phyloP scores from a whole-genome alignment of 2,113 vertebrate species.

The Candoia aspera region DNA sequence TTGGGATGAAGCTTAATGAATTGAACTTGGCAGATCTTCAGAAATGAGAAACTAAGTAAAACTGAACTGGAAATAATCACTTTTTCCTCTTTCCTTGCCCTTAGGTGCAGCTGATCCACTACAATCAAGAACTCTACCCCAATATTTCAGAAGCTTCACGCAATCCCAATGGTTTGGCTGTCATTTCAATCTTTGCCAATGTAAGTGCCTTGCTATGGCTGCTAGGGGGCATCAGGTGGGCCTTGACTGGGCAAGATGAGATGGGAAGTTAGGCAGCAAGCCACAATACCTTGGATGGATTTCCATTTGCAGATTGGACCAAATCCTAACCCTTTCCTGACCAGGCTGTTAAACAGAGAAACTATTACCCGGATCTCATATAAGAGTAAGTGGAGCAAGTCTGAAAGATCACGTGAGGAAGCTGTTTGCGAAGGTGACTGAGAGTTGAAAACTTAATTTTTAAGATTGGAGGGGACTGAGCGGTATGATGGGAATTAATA shows the following conservation, averaged over 20 bases:
- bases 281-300: too few relatives aligned
- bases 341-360: constrained; percentile 71
- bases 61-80: not conserved
- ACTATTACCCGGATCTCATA: constrained; percentile 66
- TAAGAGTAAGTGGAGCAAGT: constrained; percentile 16
- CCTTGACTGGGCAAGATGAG: not conserved
- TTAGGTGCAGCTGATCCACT: constrained; percentile 75
- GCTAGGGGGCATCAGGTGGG: not conserved
- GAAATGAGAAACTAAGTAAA: not conserved
- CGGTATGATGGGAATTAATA: not conserved
- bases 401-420: not conserved
- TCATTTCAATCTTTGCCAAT: constrained; percentile 73
- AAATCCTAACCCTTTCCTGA: constrained; percentile 64
- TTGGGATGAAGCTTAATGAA: not conserved
- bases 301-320: constrained; percentile 21
- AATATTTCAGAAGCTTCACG: constrained; percentile 71
- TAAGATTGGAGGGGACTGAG: not conserved
- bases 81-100: constrained; percentile 12
- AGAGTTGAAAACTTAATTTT: not conserved
- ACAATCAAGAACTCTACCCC: constrained; percentile 73
- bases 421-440: not conserved
- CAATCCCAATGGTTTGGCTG: constrained; percentile 71
- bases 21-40: not conserved
- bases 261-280: not conserved
- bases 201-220: constrained; percentile 50